Evolutionary conservation across 2,113 vertebrate genomes (phyloP), one percentile per base, ranked within the genome.

Genomic region (Ceuthmochares aereus): DNA sequence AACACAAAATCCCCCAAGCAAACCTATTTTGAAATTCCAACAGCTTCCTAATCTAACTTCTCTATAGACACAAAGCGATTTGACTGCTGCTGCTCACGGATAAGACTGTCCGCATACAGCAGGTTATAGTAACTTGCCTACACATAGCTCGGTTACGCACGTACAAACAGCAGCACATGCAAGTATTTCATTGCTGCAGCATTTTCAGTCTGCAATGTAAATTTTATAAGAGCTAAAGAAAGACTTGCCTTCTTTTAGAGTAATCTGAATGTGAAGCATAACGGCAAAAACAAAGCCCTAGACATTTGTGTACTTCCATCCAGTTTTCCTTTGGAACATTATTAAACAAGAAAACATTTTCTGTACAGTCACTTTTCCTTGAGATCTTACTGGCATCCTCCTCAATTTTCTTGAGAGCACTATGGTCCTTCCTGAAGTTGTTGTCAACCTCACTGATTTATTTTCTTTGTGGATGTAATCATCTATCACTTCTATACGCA

Each of bases 41-140:
- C 4, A n/a, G 64, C 16, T 63, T 42, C 66, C 47, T 72, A 42
- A 67, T 4, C 17, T 20, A 20, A 47, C 7, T 47, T 75, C n/a
- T 27, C 14, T 1, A 29, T 0, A 4, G 62, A n/a, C 70, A 82
- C 32, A 51, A 12, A 34, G 32, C 0, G 0, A 27, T 19, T 7
- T 36, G 34, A 29, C 12, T 19, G 49, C 62, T 56, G 43, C 58
- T 68, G 68, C 25, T 8, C 7, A 9, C 14, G 16, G 4, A 10
- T 34, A 32, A 8, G n/a, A 10, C 32, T 43, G 40, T 14, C 51
- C 23, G 1, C 0, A 8, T 13, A 11, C 0, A 45, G n/a, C n/a
- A 66, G 34, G 32, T 52, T n/a, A 25, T 3, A 43, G 32, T 5
- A 21, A 14, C 43, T 25, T 34, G 43, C 40, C 16, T 8, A 40